These are phyloP conservation scores for Salminus brasiliensis DNA, from an alignment of 2,113 vertebrate species.

Conservation along the genomic window DNA sequence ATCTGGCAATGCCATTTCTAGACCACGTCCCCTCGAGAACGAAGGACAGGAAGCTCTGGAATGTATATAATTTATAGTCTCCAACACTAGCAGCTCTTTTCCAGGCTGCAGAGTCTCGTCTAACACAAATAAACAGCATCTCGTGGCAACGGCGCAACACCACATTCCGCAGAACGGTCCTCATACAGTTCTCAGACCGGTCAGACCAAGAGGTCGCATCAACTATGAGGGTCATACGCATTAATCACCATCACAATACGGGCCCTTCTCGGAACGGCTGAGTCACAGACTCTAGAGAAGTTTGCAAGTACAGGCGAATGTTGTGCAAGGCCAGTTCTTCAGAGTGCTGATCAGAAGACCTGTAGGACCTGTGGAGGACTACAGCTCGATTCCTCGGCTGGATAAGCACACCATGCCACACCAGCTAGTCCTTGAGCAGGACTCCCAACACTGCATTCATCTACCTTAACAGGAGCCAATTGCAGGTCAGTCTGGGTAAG, in stretches of 20 bases:
- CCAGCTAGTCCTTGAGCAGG: too few relatives aligned
- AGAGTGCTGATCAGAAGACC: background rate
- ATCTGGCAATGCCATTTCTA: background rate
- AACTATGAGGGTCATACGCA: conserved; percentile 4
- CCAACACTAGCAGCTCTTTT: background rate
- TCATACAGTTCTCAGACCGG: background rate
- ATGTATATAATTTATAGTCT: conserved; percentile 5
- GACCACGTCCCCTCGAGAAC: background rate
- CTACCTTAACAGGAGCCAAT: too few relatives aligned
- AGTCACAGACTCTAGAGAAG: background rate
- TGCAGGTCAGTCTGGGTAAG: too few relatives aligned
- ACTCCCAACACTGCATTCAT: too few relatives aligned
- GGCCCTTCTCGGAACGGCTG: background rate
- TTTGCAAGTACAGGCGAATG: background rate
- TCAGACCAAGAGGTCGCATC: conserved; percentile 2
- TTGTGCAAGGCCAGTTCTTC: background rate
- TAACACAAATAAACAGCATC: background rate
- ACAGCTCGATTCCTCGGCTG: too few relatives aligned
- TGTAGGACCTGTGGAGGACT: background rate
- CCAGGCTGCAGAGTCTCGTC: background rate
- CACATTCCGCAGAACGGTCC: background rate
- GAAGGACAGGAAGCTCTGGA: background rate
- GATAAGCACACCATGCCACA: too few relatives aligned
- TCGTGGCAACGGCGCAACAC: background rate
- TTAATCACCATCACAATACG: background rate